Evolutionary conservation across 1,140 invertebrate species (phyloP).

Genomic region (Cotesia typhae): DNA sequence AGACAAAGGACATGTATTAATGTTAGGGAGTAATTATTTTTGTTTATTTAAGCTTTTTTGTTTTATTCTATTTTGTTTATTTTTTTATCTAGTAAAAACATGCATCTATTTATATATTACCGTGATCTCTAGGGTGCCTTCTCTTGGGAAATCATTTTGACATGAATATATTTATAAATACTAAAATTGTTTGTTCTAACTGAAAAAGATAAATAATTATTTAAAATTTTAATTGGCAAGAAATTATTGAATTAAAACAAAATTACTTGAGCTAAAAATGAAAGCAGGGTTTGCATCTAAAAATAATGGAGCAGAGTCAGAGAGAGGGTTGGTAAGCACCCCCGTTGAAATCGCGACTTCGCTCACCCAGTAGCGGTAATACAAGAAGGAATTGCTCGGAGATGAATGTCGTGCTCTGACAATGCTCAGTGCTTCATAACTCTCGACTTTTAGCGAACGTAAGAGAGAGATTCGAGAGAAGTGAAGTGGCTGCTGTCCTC

Average conservation of each 20-base stretch:
- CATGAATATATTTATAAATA: too few relatives aligned
- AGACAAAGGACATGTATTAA: neutral
- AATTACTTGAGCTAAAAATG: neutral
- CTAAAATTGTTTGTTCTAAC: too few relatives aligned
- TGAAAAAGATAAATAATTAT: too few relatives aligned
- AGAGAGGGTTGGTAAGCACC: conserved; percentile 32
- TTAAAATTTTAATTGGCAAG: too few relatives aligned
- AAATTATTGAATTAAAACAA: neutral
- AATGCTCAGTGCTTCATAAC: conserved; percentile 50
- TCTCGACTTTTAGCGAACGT: conserved; percentile 37
- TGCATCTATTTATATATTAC: too few relatives aligned
- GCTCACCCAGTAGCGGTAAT: conserved; percentile 34
- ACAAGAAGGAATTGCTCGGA: conserved; percentile 46
- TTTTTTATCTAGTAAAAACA: too few relatives aligned
- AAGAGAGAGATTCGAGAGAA: conserved; percentile 42
- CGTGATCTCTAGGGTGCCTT: too few relatives aligned
- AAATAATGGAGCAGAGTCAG: neutral
- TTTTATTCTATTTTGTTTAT: too few relatives aligned
- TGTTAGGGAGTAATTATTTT: neutral
- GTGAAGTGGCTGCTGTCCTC: conserved; percentile 50
- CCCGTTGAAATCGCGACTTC: conserved; percentile 46
- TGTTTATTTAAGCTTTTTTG: too few relatives aligned
- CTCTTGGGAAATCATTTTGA: too few relatives aligned
- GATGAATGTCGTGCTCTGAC: conserved; percentile 55
- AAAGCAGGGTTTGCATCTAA: neutral